Base-by-base conservation (phyloP, 2,113 vertebrate species). In the Eulemur macaco region DNA sequence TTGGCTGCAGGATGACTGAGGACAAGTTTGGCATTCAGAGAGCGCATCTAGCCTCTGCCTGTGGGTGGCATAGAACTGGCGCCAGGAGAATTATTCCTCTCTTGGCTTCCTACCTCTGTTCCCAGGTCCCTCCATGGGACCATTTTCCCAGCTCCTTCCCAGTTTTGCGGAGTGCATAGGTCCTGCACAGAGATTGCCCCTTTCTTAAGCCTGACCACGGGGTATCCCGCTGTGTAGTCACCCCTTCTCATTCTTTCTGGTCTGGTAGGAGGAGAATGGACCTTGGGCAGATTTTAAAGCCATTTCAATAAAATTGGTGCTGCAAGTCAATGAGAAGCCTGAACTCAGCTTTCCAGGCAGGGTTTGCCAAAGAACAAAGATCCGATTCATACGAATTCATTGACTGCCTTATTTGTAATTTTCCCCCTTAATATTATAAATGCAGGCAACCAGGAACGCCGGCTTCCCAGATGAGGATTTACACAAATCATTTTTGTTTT, bases 401-500 rank as follows among this genome's bases (percentile, higher is more conserved):
- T 98, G 97, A 97, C 94, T 92, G 91, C 97, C 98, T 98, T 98
- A 98, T 98, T 98, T 97, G 89, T 97, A 64, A 93, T 89, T 96
- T 96, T 18, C 97, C 23, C 31, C n/a, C 73, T 91, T 91, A 82
- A 56, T 93, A 81, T 97, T 93, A 93, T 96, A 96, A 94, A 98
- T 97, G 97, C 97, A 98, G 98, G 98, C 97, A 39, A 97, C 66
- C 56, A 94, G 97, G 97, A 98, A 98, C 96, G 97, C 89, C 10
- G 96, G 92, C 80, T 97, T 98, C 97, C 97, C 97, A 94, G 95
- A 96, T 97, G 96, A 97, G 89, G 94, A 82, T 94, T 98, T 91
- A 92, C 85, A 98, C 97, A 98, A 97, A 97, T 98, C 98, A 86
- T 94, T 97, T 93, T 97, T 98, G 89, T 98, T 98, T 98, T 97